Percentiles rank a stretch among this genome's conserved stretches.
phyloP scores from a whole-genome alignment of 2,113 vertebrate genomes.

The Oncorhynchus masou region DNA sequence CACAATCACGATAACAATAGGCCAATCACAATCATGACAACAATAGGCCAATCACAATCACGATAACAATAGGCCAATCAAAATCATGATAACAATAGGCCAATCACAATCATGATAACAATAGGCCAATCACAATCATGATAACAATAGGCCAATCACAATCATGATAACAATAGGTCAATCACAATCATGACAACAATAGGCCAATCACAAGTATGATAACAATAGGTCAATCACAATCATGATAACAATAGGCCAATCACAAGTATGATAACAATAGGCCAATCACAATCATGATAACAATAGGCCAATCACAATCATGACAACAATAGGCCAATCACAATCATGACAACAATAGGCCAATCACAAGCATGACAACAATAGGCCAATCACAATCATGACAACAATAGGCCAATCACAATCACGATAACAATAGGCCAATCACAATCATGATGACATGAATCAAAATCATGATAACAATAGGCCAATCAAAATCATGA shows the following conservation, averaged over 20 bases:
- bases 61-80: not conserved
- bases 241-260: not conserved
- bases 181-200: not conserved
- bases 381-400: no score
- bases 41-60: not conserved
- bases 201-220: not conserved
- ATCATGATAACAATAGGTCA: not conserved
- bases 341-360: no score
- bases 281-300: not conserved
- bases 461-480: no score
- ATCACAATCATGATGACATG: no score
- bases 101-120: not conserved
- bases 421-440: no score
- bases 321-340: no score
- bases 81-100: not conserved
- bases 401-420: no score
- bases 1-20: not conserved
- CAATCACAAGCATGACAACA: no score
- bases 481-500: no score
- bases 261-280: not conserved
- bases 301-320: not conserved
- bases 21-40: not conserved
- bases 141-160: not conserved
- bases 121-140: not conserved
- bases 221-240: not conserved